Conservation (phyloP, 2,888 invertebrate species). For the Himalopsyche tibetana region DNA sequence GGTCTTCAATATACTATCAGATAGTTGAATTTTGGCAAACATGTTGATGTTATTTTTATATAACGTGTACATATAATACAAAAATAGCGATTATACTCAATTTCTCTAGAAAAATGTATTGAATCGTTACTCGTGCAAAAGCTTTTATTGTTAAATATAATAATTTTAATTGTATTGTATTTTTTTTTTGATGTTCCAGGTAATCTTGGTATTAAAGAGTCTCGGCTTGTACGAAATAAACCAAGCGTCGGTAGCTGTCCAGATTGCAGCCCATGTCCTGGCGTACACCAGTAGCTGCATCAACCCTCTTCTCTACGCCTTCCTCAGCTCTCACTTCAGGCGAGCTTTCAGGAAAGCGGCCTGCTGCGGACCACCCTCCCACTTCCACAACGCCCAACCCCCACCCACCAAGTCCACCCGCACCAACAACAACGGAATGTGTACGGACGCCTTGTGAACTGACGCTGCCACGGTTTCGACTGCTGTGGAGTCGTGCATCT, state of each 20-base stretch:
- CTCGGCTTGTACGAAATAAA: constrained; percentile 84
- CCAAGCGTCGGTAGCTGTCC: constrained; percentile 83
- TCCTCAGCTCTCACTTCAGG: constrained; percentile 95
- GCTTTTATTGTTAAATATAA: too few relatives aligned
- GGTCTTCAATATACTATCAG: too few relatives aligned
- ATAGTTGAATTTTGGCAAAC: too few relatives aligned
- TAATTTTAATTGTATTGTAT: background rate
- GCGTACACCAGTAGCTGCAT: constrained; percentile 97
- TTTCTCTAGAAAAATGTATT: too few relatives aligned
- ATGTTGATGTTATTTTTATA: too few relatives aligned
- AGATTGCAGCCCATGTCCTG: constrained; percentile 86
- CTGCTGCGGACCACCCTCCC: constrained; percentile 63
- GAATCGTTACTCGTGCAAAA: too few relatives aligned
- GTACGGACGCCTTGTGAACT: constrained; percentile 72
- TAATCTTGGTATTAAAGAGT: constrained; percentile 88
- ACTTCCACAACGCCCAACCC: constrained; percentile 71
- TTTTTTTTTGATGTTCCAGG: constrained; percentile 71
- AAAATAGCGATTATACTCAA: too few relatives aligned
- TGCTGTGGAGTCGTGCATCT: constrained; percentile 20
- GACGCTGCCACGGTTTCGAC: constrained; percentile 24
- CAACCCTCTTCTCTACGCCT: constrained; percentile 95
- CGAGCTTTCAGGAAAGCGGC: constrained; percentile 87
- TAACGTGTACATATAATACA: too few relatives aligned
- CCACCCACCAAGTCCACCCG: constrained; percentile 82
- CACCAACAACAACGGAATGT: constrained; percentile 81